Conservation (phyloP, 2,113 vertebrate species). For the Pygoscelis adeliae region DNA sequence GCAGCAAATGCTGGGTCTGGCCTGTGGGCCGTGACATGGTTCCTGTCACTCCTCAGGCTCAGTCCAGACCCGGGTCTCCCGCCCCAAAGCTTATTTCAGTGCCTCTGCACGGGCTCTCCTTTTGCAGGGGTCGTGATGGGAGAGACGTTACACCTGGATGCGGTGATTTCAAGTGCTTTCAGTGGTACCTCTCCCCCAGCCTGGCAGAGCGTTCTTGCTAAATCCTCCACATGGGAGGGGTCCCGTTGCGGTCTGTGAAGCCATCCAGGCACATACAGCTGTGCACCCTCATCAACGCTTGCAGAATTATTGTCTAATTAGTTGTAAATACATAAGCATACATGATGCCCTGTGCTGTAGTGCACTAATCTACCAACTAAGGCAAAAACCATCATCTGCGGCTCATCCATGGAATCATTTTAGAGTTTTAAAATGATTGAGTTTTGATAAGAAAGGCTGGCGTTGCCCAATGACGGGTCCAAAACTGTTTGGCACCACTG, state of each 20-base stretch:
- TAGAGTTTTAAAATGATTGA: not conserved
- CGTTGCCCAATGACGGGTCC: fast-evolving
- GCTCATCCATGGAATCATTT: not conserved
- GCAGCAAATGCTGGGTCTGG: not conserved
- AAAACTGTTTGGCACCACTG: not conserved
- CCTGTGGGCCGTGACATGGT: fast-evolving
- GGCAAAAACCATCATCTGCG: fast-evolving
- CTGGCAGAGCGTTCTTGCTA: not conserved
- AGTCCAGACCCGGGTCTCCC: not conserved
- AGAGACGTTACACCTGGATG: not conserved
- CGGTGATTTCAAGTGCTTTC: not conserved
- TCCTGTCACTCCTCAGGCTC: not conserved
- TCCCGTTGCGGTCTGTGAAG: not conserved
- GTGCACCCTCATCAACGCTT: not conserved
- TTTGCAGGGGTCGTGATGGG: fast-evolving
- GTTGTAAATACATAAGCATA: not conserved
- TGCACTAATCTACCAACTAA: fast-evolving
- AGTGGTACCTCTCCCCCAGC: not conserved
- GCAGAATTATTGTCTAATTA: not conserved
- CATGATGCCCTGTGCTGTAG: not conserved
- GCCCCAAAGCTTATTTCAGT: not conserved
- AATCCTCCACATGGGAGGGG: fast-evolving
- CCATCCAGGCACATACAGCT: not conserved
- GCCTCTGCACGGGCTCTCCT: fast-evolving
- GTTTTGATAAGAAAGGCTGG: not conserved